Evolutionary conservation across 2,113 vertebrate genomes (phyloP), one percentile per base, ranked within the genome.

Genomic region (Trogon melanurus): DNA sequence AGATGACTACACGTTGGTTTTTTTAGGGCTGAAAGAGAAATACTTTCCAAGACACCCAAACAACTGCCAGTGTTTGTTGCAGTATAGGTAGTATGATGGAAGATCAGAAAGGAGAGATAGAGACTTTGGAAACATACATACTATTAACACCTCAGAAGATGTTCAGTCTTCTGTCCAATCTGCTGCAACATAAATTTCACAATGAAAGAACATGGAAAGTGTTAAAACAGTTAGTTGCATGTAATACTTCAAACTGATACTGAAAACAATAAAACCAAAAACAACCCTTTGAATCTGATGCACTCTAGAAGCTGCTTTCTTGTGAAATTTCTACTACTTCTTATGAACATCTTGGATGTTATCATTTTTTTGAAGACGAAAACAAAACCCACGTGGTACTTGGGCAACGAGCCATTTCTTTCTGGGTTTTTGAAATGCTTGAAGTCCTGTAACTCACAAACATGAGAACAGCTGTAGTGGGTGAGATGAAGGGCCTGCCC

Each of bases 361-460:
- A 51, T 76, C 3, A 3, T 27, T 79, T 80, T 79, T 94, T 91
- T 84, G 2, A 83, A 88, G 91, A 95, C 88, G 47, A 95, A 89
- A 95, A 87, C 71, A 91, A 95, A 88, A 16, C 34, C 44, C 92
- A 93, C 75, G 83, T 93, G 75, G 48, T 36, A 85, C 25, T 78
- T 83, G 32, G 79, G 90, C 90, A 93, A 45, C 21, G 61, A 67
- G 72, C 75, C 82, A 87, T 85, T 95, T 89, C 53, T 48, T 85
- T 66, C 47, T 67, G 60, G 44, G 88, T 91, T 84, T 94, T 78
- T 91, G 3, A 67, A 95, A 78, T 66, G 51, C 56, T 93, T 93
- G 36, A 92, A 84, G 79, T 92, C 80, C 65, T 58, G 30, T 91
- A 67, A 86, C 22, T 84, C 93, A 88, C 64, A 86, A 88, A 93